Evolutionary conservation across 1,140 invertebrate genomes (phyloP).

Genomic region (Cyphomyrmex costatus): DNA sequence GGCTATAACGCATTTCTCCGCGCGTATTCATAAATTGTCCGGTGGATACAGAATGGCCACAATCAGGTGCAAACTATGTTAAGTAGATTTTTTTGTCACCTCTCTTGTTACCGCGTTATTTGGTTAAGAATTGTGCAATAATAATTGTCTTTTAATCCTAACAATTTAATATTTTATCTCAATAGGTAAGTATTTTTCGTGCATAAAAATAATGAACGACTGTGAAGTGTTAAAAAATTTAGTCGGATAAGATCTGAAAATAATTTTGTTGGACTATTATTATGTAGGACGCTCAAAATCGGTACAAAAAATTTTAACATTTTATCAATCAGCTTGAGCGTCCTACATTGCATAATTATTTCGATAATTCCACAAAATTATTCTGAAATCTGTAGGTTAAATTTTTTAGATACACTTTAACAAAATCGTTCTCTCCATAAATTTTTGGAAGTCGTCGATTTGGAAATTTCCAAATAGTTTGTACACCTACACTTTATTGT

Average conservation of each 20-base stretch:
- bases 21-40: conserved; percentile 11
- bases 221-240: too few species aligned
- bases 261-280: too few species aligned
- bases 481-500: not conserved
- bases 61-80: conserved; percentile 1
- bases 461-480: not conserved
- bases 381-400: too few species aligned
- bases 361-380: too few species aligned
- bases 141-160: not conserved
- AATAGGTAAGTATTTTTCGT: not conserved
- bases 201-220: too few species aligned
- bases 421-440: not conserved
- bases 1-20: not conserved
- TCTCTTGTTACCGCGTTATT: not conserved
- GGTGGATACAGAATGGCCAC: not conserved
- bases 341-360: too few species aligned
- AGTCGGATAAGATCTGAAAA: too few species aligned
- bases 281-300: too few species aligned
- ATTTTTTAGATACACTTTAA: too few species aligned
- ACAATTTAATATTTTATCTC: not conserved
- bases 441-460: not conserved
- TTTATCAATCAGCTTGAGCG: too few species aligned
- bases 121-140: not conserved
- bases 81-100: not conserved
- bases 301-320: too few species aligned